Percentiles rank a stretch among this genome's conserved stretches.
Evolutionary conservation across 92 coral and sea anemone genomes (phyloP).

Genomic region (Porites rus): DNA sequence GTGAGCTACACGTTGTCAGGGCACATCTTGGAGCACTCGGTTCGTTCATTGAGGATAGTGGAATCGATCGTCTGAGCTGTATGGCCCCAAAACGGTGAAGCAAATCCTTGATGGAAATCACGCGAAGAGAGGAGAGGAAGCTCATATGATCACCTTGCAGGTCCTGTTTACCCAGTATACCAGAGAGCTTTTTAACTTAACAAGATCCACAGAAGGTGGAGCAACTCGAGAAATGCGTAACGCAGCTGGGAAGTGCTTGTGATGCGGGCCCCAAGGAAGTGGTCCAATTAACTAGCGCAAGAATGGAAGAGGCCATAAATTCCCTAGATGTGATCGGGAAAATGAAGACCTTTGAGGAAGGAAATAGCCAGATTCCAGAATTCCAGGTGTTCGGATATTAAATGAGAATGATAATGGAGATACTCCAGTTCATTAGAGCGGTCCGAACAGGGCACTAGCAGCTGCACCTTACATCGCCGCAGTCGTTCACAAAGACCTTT

Average conservation of each 20-base stretch:
- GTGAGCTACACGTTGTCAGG: constrained; percentile 29
- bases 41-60: constrained; percentile 48
- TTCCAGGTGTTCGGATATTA: constrained; percentile 58
- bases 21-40: constrained; percentile 53
- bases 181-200: constrained; percentile 52
- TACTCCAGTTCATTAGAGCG: constrained; percentile 60
- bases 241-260: constrained; percentile 10
- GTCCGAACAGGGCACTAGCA: constrained; percentile 73
- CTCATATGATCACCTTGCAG: not conserved
- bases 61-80: constrained; percentile 52
- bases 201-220: constrained; percentile 25
- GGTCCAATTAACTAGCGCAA: too few relatives aligned
- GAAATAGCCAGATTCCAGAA: constrained; percentile 46
- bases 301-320: constrained; percentile 44
- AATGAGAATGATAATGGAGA: constrained; percentile 60
- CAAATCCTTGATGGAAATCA: constrained; percentile 63
- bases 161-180: constrained; percentile 40
- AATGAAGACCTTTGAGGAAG: constrained; percentile 52
- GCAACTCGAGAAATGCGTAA: constrained; percentile 30
- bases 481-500: constrained; percentile 49
- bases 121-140: constrained; percentile 53
- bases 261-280: too few relatives aligned
- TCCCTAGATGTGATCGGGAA: constrained; percentile 38
- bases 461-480: constrained; percentile 61
- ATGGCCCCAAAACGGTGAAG: constrained; percentile 67